These are phyloP conservation scores for Crocallis elinguaria DNA, from an alignment of 2,888 invertebrate genomes.

Conservation along the genomic window DNA sequence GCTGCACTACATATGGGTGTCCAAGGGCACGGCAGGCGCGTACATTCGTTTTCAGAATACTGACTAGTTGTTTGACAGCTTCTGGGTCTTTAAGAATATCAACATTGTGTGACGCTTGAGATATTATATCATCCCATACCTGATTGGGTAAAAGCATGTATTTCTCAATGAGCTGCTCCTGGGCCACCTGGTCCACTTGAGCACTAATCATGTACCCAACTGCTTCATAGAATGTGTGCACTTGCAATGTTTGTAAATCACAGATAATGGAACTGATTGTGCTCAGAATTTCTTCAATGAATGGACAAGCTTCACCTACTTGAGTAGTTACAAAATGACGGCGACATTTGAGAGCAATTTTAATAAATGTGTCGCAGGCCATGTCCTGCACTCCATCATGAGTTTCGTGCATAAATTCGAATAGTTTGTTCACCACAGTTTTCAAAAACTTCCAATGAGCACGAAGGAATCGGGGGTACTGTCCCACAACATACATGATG, in stretches of 20 bases:
- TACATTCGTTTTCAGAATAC: slow-evolving; percentile 99
- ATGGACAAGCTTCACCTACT: slow-evolving; percentile 97
- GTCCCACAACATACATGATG: slow-evolving; percentile 99
- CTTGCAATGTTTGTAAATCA: slow-evolving; percentile 99
- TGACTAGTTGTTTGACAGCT: slow-evolving; percentile 98
- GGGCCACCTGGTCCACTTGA: slow-evolving; percentile 94
- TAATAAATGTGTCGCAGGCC: slow-evolving; percentile 99
- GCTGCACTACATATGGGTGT: slow-evolving; percentile 97
- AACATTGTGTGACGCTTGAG: slow-evolving; percentile 98
- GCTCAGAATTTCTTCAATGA: slow-evolving; percentile 98
- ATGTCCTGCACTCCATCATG: slow-evolving; percentile 99
- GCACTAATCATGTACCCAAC: slow-evolving; percentile 99
- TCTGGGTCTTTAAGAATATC: slow-evolving; percentile 98
- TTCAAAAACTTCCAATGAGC: slow-evolving; percentile 99
- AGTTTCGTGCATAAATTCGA: slow-evolving; percentile 99
- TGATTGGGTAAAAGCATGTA: slow-evolving; percentile 99
- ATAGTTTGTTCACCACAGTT: slow-evolving; percentile 99
- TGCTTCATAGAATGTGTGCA: slow-evolving; percentile 99
- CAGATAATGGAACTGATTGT: slow-evolving; percentile 99
- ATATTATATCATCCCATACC: slow-evolving; percentile 99
- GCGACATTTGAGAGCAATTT: slow-evolving; percentile 99
- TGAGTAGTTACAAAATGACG: slow-evolving; percentile 99
- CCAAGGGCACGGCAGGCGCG: slow-evolving; percentile 99
- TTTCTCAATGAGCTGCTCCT: slow-evolving; percentile 97
- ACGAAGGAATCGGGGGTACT: slow-evolving; percentile 98